Base-by-base conservation (phyloP, 2,888 invertebrate species). In the Anoncus sp. region DNA sequence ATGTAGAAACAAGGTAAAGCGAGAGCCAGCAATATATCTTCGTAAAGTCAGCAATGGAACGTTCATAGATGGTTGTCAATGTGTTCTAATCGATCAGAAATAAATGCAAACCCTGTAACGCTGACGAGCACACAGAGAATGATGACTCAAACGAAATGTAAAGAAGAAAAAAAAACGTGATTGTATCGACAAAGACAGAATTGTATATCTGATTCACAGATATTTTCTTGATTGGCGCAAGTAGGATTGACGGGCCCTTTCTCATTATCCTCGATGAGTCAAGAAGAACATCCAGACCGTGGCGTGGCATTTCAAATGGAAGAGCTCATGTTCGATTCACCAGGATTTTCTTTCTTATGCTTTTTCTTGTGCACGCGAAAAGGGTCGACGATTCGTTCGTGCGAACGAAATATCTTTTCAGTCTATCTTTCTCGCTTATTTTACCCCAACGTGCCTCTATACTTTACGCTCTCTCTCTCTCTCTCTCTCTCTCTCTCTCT, bases 1-100 rank as follows among this genome's bases (percentile, higher is more conserved):
- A 62, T 62, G 66, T 38, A 38, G 71, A 66, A 75, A 59, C 40
- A 24, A 45, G 24, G 66, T 31, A 60, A 35, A 45, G 18, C 66
- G 55, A 16, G 63, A 60, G 51, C 45, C 14, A 16, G 45, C 53
- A 47, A 40, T 40, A 38, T 24, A 18, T 14, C 31, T 59, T 57
- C 59, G 66, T 67, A 38, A 77, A 35, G 27, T 45, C 24, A 62
- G 53, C 60, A 62, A 67, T 62, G 47, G 67, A 72, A 62, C 72
- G 66, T 67, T 47, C 67, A 53, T 45, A 57, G 55, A 53, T 47
- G 43, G n/a, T 53, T 51, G 55, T n/a, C 62, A 47, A 53, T 67
- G 55, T 49, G 60, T 72, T 72, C 72, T 62, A 62, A 49, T 60
- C 60, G 66, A 76, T 66, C 63, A 66, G 47, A 67, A 67, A 62